phyloP scores from a whole-genome alignment of 37 sponge, comb jelly and placozoan genomes.

The Eunapius fragilis region DNA sequence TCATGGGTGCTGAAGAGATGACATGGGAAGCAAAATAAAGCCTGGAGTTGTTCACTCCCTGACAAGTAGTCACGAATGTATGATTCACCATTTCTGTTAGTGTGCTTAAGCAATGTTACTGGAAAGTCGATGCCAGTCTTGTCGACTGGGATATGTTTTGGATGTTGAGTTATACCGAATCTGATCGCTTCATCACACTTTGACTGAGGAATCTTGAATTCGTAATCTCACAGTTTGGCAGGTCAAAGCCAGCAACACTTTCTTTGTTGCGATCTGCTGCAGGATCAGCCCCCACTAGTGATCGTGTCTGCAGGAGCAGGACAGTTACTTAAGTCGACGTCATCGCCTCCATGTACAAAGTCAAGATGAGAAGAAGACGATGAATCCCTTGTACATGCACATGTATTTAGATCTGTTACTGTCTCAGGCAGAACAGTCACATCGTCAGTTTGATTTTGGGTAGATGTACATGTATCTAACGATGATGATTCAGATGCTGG shows the following conservation, averaged over 20 bases:
- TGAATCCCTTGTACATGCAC: neutral
- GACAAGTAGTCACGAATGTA: slow-evolving; percentile 21
- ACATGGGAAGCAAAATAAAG: slow-evolving; percentile 44
- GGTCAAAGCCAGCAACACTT: too few species aligned
- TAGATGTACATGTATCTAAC: too few species aligned
- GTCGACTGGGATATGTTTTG: slow-evolving; percentile 13
- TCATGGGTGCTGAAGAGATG: slow-evolving; percentile 10
- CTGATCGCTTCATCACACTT: too few species aligned
- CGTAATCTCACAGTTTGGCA: too few species aligned
- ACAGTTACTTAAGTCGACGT: too few species aligned
- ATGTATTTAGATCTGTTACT: too few species aligned
- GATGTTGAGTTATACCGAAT: neutral
- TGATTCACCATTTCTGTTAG: slow-evolving; percentile 33
- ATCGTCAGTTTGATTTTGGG: too few species aligned
- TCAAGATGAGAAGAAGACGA: neutral
- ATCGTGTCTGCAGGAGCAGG: neutral
- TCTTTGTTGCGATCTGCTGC: too few species aligned
- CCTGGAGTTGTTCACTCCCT: slow-evolving; percentile 17
- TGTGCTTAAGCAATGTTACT: slow-evolving; percentile 12
- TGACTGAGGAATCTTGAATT: too few species aligned
- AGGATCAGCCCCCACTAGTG: too few species aligned
- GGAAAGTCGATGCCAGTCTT: slow-evolving; percentile 27
- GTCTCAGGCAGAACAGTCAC: too few species aligned
- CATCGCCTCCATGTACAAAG: slow-evolving; percentile 1
- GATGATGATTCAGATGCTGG: too few species aligned